Evolutionary conservation across 2,888 invertebrate genomes (phyloP), one percentile per base, ranked within the genome.

Genomic region (Trissolcus brochymenae): DNA sequence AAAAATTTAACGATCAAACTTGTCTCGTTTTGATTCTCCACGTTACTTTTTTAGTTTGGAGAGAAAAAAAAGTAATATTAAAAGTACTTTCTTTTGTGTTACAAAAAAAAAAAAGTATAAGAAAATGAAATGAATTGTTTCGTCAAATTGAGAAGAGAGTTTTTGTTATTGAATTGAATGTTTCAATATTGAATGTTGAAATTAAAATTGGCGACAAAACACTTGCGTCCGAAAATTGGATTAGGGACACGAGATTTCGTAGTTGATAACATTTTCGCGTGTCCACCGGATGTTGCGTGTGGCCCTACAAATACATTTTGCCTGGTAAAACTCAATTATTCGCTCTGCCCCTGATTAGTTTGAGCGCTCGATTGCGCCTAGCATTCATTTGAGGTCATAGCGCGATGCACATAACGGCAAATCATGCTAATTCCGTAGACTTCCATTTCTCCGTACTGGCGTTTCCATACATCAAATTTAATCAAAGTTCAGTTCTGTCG

Each of bases 371-470:
- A 56, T 66, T 51, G 29, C 62, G 66, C 21, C 60, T 49, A 67
- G 53, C 62, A 49, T 73, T 73, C 46, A 51, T 73, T 67, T 74
- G 61, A 74, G 67, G 73, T 74, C 73, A 62, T 46, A 62, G 56
- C 56, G 67, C 57, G 51, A 67, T 66, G 62, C 67, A 74, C 51
- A 67, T 74, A 74, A 74, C 67, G 73, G 73, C 73, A 41, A 67
- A 67, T 74, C 67, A 74, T 74, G 74, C 67, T 74, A 74, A 74
- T 74, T 74, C 62, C 67, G 6, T 14, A 56, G 53, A 51, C 11
- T 62, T 57, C 43, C 62, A 56, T 62, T 74, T 67, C 57, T 67
- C 67, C 56, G 50, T 19, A 9, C 66, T 43, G 43, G 61, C 43
- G 61, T 50, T 66, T 61, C 49, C 51, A 43, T 66, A 55, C 59